These are phyloP conservation scores for Beroe forskalii DNA, from an alignment of 37 sponge, comb jelly and placozoan genomes.

Conservation along the genomic window DNA sequence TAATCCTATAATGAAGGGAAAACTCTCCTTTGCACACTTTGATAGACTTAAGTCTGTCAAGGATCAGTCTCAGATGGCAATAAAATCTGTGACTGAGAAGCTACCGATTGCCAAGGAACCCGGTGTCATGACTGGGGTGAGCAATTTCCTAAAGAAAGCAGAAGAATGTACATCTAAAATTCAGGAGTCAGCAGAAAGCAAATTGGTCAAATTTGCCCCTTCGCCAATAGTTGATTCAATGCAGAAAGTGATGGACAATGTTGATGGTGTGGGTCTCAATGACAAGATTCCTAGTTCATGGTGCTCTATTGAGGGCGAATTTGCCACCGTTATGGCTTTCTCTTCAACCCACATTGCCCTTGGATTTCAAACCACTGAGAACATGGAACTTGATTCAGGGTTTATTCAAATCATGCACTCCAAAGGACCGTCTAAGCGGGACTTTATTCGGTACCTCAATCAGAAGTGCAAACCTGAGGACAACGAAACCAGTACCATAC, in stretches of 20 bases:
- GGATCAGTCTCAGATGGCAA: not conserved
- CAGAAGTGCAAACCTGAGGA: constrained; percentile 27
- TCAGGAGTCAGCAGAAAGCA: not conserved
- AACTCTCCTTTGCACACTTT: no score
- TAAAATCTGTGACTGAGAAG: no score
- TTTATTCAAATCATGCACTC: constrained; percentile 35
- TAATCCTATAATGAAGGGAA: no score
- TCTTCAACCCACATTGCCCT: constrained; percentile 7
- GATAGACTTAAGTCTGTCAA: not conserved
- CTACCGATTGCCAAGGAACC: no score
- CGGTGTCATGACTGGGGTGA: not conserved
- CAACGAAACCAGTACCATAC: constrained; percentile 25
- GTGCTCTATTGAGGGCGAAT: constrained; percentile 1
- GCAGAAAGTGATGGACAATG: not conserved
- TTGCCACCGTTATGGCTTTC: constrained; percentile 46
- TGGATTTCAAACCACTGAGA: not conserved
- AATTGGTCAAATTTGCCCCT: not conserved
- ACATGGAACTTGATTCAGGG: constrained; percentile 13
- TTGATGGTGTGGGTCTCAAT: not conserved
- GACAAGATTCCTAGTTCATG: constrained; percentile 11
- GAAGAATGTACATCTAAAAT: not conserved
- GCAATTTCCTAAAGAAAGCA: not conserved
- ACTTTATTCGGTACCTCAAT: not conserved
- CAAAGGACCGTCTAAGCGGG: not conserved
- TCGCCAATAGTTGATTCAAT: not conserved